phyloP scores from a whole-genome alignment of 2,888 invertebrate species.

The Drosophila paranaensis region DNA sequence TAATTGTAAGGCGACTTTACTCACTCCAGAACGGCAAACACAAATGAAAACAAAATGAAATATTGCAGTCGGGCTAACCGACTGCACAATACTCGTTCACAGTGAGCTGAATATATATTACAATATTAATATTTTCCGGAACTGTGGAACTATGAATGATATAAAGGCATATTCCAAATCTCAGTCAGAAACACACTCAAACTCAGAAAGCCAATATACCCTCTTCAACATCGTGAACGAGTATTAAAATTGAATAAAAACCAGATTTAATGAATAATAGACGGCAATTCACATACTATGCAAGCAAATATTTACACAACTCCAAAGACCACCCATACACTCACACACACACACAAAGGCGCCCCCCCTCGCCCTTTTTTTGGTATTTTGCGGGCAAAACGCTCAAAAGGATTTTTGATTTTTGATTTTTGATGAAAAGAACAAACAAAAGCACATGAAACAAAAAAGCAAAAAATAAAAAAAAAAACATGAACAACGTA shows the following conservation, averaged over 20 bases:
- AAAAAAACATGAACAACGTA: not conserved
- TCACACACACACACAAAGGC: not conserved
- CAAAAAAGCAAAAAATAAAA: not conserved
- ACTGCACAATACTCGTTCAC: not conserved
- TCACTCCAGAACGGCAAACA: slow-evolving; percentile 11
- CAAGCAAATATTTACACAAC: slow-evolving; percentile 53
- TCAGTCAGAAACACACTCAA: too few species aligned
- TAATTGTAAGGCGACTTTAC: slow-evolving; percentile 48
- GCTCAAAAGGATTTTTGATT: slow-evolving; percentile 57
- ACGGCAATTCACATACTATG: slow-evolving; percentile 22
- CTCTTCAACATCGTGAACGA: not conserved
- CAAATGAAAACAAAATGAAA: slow-evolving; percentile 6
- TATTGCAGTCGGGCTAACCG: not conserved
- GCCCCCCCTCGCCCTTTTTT: slow-evolving; percentile 38
- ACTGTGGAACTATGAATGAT: too few species aligned
- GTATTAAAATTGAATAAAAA: slow-evolving; percentile 1
- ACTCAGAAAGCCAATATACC: not conserved
- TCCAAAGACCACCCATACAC: slow-evolving; percentile 4
- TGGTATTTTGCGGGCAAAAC: slow-evolving; percentile 34
- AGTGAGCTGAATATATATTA: not conserved
- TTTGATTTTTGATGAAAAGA: slow-evolving; percentile 19
- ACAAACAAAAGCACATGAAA: slow-evolving; percentile 43
- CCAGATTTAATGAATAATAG: slow-evolving; percentile 4
- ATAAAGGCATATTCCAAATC: not conserved
- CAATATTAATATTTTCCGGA: not conserved